Percentiles rank a stretch among this genome's conserved stretches.
phyloP scores from a whole-genome alignment of 2,113 vertebrate genomes.

The Erythrocercus mccallii region DNA sequence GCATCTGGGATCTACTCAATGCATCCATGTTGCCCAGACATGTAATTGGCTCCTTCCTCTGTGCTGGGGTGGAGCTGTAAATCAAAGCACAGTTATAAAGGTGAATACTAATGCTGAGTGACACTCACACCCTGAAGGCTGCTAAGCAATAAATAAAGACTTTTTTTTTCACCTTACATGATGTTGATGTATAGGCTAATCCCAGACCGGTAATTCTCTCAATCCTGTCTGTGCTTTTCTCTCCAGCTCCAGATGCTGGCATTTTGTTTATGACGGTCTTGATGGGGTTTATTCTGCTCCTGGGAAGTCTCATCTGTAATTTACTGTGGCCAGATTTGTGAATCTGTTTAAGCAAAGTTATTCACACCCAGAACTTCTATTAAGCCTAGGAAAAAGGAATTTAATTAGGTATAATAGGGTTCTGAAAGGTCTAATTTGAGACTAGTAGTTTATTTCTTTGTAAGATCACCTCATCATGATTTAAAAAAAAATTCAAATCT shows the following conservation, averaged over 20 bases:
- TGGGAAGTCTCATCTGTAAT: constrained; percentile 42
- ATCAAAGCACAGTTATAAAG: constrained; percentile 31
- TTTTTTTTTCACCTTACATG: not conserved
- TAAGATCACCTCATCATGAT: not conserved
- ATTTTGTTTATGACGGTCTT: constrained; percentile 64
- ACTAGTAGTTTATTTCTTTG: not conserved
- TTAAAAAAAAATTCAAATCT: not conserved
- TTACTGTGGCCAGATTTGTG: constrained; percentile 11
- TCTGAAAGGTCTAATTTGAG: constrained; percentile 4
- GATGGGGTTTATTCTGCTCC: constrained; percentile 49
- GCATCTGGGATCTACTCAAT: not conserved
- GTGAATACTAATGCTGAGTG: constrained; percentile 53
- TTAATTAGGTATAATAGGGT: constrained; percentile 4
- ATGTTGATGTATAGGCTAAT: constrained; percentile 27
- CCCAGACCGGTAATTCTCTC: not conserved
- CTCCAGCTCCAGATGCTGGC: constrained; percentile 48
- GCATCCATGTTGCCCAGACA: not conserved
- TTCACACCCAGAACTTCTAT: constrained; percentile 11
- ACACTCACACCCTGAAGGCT: not conserved
- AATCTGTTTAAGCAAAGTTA: constrained; percentile 39
- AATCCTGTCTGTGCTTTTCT: not conserved
- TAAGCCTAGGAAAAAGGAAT: not conserved
- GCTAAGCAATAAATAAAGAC: constrained; percentile 47
- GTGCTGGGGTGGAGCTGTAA: not conserved
- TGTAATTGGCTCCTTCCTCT: not conserved